phyloP scores from a whole-genome alignment of 2,888 invertebrate genomes.

The Polyploca ridens region DNA sequence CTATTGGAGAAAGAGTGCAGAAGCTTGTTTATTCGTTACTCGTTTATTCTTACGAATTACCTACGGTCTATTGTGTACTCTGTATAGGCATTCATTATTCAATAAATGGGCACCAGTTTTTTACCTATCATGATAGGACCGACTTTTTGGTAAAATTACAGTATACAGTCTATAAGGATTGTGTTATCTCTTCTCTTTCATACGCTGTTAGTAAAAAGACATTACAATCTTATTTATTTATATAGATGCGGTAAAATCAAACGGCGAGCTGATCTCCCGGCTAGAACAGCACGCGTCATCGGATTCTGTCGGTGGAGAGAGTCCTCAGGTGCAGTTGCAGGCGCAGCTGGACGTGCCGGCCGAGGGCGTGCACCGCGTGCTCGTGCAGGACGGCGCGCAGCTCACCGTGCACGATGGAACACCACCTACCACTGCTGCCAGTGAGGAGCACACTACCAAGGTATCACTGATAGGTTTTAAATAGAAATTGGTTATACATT shows the following conservation, averaged over 20 bases:
- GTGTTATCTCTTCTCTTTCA: too few relatives aligned
- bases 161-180: too few relatives aligned
- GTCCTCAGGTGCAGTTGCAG: slow-evolving; percentile 75
- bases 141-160: too few relatives aligned
- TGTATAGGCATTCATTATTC: too few relatives aligned
- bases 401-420: slow-evolving; percentile 64
- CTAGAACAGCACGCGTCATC: slow-evolving; percentile 72
- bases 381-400: slow-evolving; percentile 73
- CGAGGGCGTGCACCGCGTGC: slow-evolving; percentile 81
- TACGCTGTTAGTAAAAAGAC: too few relatives aligned
- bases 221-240: slow-evolving; percentile 6
- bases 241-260: slow-evolving; percentile 67
- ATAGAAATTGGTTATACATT: too few relatives aligned
- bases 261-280: slow-evolving; percentile 71
- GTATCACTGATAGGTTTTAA: slow-evolving; percentile 35
- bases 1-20: too few relatives aligned
- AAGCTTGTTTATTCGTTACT: too few relatives aligned
- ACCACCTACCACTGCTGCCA: slow-evolving; percentile 49
- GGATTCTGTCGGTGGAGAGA: slow-evolving; percentile 64
- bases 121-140: neutral
- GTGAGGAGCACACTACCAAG: slow-evolving; percentile 74
- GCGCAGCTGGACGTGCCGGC: slow-evolving; percentile 84
- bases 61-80: too few relatives aligned
- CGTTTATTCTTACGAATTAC: too few relatives aligned
- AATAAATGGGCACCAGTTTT: neutral